Evolutionary conservation across 1,140 invertebrate species (phyloP).

Genomic region (Leptinotarsa texana): DNA sequence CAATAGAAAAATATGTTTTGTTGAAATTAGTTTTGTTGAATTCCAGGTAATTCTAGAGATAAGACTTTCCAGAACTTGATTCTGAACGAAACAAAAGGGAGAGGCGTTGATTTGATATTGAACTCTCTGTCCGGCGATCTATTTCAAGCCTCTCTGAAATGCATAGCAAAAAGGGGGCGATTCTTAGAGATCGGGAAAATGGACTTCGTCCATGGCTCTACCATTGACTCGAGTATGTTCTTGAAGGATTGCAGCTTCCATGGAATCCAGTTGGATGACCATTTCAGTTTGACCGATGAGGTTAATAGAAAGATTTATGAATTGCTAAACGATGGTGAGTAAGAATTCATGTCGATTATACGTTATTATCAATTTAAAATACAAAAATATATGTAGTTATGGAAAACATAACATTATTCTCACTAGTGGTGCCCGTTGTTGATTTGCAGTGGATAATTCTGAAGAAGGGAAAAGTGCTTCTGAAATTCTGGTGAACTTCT

Average conservation of each 20-base stretch:
- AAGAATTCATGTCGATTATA: neutral
- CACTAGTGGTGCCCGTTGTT: too few relatives aligned
- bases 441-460: too few relatives aligned
- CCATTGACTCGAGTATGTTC: slow-evolving; percentile 90
- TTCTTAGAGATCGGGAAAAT: slow-evolving; percentile 91
- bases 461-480: too few relatives aligned
- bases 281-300: slow-evolving; percentile 71
- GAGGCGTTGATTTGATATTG: slow-evolving; percentile 89
- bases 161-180: slow-evolving; percentile 84
- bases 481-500: too few relatives aligned
- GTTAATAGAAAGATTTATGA: slow-evolving; percentile 74
- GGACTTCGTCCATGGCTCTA: slow-evolving; percentile 87
- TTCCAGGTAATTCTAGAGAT: slow-evolving; percentile 82
- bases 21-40: too few relatives aligned
- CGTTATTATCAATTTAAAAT: too few relatives aligned
- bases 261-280: slow-evolving; percentile 90
- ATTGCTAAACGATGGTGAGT: slow-evolving; percentile 73
- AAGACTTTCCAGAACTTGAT: slow-evolving; percentile 87
- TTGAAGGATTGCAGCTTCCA: slow-evolving; percentile 96
- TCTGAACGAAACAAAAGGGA: slow-evolving; percentile 73
- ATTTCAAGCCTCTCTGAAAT: slow-evolving; percentile 89
- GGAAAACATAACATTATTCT: too few relatives aligned
- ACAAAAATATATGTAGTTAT: too few relatives aligned
- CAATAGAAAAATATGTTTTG: too few relatives aligned
- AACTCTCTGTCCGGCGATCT: slow-evolving; percentile 93